Evolutionary conservation across 1,140 invertebrate species (phyloP), one percentile per base, ranked within the genome.

Genomic region (Heliconius nattereri): DNA sequence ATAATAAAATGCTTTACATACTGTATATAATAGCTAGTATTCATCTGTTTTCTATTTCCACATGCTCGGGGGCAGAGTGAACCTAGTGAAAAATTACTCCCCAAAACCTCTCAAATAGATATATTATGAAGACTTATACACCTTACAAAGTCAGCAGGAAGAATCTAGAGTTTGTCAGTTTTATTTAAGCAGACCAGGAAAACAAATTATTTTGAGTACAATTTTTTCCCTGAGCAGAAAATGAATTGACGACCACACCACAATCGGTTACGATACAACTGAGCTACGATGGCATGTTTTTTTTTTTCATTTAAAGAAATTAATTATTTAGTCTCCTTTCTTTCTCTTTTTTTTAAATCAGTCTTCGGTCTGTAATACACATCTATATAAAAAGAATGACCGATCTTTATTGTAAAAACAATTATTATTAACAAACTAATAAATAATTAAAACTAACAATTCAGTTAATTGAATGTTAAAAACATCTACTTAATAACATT

Each of bases 341-440:
- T 60, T 23, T n/a, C n/a, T 23, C n/a, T 60, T 60, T n/a, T n/a
- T 9, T 60, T 29, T 26, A 8, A 29, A 29, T 66, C 60, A 29
- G 60, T 29, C 60, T 66, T 66, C 60, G 26, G 60, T 29, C 9
- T 29, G 11, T 29, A 29, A 11, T 23, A 23, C 7, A 35, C 6
- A 35, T 35, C n/a, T 54, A 20, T n/a, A 54, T 54, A 54, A 54
- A 54, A 54, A 54, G 7, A 66, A 3, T 29, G 9, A 29, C 60
- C 13, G 13, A 13, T 66, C 2, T 23, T 66, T 11, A 66, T 23
- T 6, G 9, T 29, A 26, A 66, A 26, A 66, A 29, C n/a, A 29
- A 66, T 66, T 57, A 57, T n/a, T 60, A 60, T 3, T 60, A 66
- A 66, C 26, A 29, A n/a, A 26, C 60, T 66, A 66, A 66, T 66